Percentiles rank a stretch among this genome's conserved stretches.
phyloP scores from a whole-genome alignment of 2,113 vertebrate species.

The Zeus faber region DNA sequence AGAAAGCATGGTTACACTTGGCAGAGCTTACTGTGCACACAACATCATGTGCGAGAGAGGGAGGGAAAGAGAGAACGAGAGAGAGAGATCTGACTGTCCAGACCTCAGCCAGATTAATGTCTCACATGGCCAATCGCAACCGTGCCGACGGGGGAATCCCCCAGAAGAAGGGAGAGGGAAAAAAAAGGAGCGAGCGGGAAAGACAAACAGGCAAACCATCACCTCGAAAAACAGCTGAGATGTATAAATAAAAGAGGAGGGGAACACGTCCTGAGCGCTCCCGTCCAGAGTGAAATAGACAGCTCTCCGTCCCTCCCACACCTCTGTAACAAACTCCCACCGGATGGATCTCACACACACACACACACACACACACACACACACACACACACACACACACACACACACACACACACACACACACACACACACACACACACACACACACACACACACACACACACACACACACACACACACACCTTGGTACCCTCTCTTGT shows the following conservation, averaged over 20 bases:
- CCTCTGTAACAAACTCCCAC: not conserved
- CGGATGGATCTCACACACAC: not conserved
- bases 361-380: not conserved
- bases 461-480: not conserved
- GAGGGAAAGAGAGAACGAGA: not conserved
- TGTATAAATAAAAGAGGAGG: conserved; percentile 70
- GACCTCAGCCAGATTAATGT: conserved; percentile 50
- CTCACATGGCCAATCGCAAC: conserved; percentile 52
- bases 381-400: not conserved
- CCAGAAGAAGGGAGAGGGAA: conserved; percentile 27
- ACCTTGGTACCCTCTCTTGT: not conserved
- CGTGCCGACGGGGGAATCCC: conserved; percentile 55
- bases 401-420: not conserved
- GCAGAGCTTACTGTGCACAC: no score
- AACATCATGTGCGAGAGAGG: no score
- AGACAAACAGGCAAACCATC: conserved; percentile 46
- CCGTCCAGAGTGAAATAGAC: conserved; percentile 60
- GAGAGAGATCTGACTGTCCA: conserved; percentile 7
- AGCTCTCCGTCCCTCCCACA: conserved; percentile 15
- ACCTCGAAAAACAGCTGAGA: conserved; percentile 49
- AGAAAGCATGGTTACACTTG: no score
- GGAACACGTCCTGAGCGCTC: conserved; percentile 72
- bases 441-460: not conserved
- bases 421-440: not conserved
- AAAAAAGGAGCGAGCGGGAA: no score